These are phyloP conservation scores for Cataglyphis altisquamis DNA, from an alignment of 2,888 invertebrate genomes.

Conservation along the genomic window DNA sequence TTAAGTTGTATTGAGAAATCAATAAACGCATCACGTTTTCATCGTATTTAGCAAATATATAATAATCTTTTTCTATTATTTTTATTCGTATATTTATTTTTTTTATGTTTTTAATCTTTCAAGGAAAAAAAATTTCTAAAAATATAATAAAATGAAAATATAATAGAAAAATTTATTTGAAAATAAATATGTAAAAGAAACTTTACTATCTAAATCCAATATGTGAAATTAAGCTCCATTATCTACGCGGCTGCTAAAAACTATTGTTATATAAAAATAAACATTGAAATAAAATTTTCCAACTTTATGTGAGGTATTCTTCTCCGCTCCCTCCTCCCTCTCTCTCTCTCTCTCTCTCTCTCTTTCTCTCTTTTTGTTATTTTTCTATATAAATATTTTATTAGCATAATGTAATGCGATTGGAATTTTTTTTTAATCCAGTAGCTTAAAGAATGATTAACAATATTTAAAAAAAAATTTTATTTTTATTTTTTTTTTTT, in stretches of 20 bases:
- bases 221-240: neutral
- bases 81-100: neutral
- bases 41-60: neutral
- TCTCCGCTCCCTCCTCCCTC: too few relatives aligned
- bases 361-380: neutral
- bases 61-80: neutral
- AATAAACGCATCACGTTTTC: neutral
- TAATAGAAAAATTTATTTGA: neutral
- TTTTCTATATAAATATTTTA: neutral
- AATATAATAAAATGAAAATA: neutral
- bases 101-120: neutral
- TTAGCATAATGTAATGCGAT: neutral
- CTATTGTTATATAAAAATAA: neutral
- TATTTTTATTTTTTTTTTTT: neutral
- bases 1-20: neutral
- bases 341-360: too few relatives aligned
- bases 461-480: constrained; percentile 1
- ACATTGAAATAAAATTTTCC: neutral
- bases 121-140: neutral
- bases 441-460: neutral
- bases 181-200: neutral
- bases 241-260: neutral
- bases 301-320: neutral
- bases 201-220: neutral
- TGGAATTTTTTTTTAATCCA: neutral